A percentile compares a stretch with the other conserved stretches of the same genome.
Conservation (phyloP, 2,113 vertebrate species). For the Rhinopithecus roxellana region DNA sequence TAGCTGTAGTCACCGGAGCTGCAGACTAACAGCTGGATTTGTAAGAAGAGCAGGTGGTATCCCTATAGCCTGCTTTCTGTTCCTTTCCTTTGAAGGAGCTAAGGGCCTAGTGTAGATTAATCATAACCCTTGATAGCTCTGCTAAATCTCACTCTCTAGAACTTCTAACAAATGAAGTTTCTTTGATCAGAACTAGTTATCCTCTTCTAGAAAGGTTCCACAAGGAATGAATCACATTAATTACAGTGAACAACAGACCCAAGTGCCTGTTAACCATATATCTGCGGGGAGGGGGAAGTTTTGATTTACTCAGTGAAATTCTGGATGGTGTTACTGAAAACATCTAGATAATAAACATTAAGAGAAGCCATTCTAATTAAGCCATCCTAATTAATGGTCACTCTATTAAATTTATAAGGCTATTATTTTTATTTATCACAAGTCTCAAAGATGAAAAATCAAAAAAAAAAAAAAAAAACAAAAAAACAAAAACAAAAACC, state of each 20-base stretch:
- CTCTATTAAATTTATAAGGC: not conserved
- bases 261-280: constrained; percentile 35
- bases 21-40: constrained; percentile 30
- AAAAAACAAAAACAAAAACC: not conserved
- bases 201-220: constrained; percentile 53
- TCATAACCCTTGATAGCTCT: constrained; percentile 66
- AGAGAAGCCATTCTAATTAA: not conserved
- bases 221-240: constrained; percentile 59
- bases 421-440: not conserved
- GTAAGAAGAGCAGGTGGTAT: constrained; percentile 63
- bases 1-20: not conserved
- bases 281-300: not conserved
- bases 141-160: constrained; percentile 69
- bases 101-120: constrained; percentile 69
- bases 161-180: constrained; percentile 78
- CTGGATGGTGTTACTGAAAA: not conserved
- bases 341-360: not conserved
- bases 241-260: constrained; percentile 39
- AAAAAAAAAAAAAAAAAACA: not conserved
- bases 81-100: constrained; percentile 65
- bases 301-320: constrained; percentile 18
- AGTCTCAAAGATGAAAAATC: not conserved
- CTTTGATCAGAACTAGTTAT: constrained; percentile 75
- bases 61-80: constrained; percentile 30
- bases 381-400: not conserved